Evolutionary conservation across 2,888 invertebrate species (phyloP).

Genomic region (Synergus gifuensis): DNA sequence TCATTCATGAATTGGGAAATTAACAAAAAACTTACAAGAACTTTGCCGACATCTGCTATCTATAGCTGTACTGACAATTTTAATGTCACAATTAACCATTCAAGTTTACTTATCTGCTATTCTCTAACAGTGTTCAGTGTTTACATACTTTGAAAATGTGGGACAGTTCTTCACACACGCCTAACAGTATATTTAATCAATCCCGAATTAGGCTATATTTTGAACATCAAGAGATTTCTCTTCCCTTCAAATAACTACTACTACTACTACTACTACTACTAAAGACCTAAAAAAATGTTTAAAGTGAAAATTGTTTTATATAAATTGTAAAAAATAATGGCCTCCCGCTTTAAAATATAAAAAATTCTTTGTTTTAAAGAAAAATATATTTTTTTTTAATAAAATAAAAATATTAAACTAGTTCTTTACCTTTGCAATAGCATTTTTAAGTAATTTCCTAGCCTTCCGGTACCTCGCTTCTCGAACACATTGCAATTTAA

Average conservation of each 20-base stretch:
- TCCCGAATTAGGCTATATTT: neutral
- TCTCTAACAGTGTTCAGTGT: neutral
- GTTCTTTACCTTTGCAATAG: conserved; percentile 76
- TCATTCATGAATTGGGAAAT: neutral
- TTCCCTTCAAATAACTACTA: neutral
- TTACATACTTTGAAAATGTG: neutral
- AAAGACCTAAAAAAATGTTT: no score
- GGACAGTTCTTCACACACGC: neutral
- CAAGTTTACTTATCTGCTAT: neutral
- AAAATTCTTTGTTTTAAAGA: neutral
- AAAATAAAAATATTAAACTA: neutral
- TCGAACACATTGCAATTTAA: conserved; percentile 70
- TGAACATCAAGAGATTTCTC: neutral
- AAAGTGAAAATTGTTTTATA: no score
- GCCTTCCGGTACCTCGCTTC: conserved; percentile 76
- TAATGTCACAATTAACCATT: neutral
- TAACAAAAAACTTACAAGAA: neutral
- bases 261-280: no score
- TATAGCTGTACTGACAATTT: neutral
- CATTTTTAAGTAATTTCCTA: conserved; percentile 77
- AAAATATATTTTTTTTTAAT: neutral
- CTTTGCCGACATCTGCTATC: neutral
- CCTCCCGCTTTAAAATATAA: neutral
- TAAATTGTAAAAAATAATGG: no score
- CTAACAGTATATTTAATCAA: neutral